A percentile compares a stretch with the other conserved stretches of the same genome.
These are phyloP conservation scores for Ophion slaviceki DNA, from an alignment of 2,888 invertebrate genomes.

Conservation along the genomic window DNA sequence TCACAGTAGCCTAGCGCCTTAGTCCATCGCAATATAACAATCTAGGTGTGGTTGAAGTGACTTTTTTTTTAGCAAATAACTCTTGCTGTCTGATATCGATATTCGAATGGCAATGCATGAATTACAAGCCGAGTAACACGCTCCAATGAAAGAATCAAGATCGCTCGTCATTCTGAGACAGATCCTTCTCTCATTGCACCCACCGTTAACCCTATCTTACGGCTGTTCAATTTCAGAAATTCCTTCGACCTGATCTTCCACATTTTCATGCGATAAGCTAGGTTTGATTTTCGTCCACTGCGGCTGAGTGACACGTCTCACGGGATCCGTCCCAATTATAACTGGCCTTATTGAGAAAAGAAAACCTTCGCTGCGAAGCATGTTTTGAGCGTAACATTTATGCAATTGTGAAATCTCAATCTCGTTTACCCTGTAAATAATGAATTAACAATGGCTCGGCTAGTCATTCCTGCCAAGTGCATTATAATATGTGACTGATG, in stretches of 20 bases:
- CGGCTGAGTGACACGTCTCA: not conserved
- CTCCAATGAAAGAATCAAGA: slow-evolving; percentile 24
- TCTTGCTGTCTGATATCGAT: slow-evolving; percentile 28
- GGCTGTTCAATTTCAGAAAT: not conserved
- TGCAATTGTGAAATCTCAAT: slow-evolving; percentile 46
- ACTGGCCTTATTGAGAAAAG: slow-evolving; percentile 16
- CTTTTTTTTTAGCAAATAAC: slow-evolving; percentile 49
- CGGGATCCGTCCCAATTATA: not conserved
- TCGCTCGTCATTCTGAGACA: not conserved
- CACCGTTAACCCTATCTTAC: not conserved
- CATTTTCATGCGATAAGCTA: not conserved
- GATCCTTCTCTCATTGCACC: slow-evolving; percentile 26
- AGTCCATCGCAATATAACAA: slow-evolving; percentile 42
- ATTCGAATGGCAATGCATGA: slow-evolving; percentile 61
- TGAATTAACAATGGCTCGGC: slow-evolving; percentile 58
- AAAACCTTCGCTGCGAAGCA: slow-evolving; percentile 47
- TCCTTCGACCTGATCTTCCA: not conserved
- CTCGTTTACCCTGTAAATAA: slow-evolving; percentile 54
- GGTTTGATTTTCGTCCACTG: slow-evolving; percentile 1
- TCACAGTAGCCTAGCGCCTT: no score
- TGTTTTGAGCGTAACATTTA: slow-evolving; percentile 57
- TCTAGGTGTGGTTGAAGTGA: slow-evolving; percentile 24
- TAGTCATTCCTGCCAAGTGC: slow-evolving; percentile 54
- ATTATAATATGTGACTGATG: slow-evolving; percentile 66
- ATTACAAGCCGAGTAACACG: slow-evolving; percentile 32